Evolutionary conservation across 2,797 vertebrate genomes (phyloP).

Genomic region (Liparis tanakae): DNA sequence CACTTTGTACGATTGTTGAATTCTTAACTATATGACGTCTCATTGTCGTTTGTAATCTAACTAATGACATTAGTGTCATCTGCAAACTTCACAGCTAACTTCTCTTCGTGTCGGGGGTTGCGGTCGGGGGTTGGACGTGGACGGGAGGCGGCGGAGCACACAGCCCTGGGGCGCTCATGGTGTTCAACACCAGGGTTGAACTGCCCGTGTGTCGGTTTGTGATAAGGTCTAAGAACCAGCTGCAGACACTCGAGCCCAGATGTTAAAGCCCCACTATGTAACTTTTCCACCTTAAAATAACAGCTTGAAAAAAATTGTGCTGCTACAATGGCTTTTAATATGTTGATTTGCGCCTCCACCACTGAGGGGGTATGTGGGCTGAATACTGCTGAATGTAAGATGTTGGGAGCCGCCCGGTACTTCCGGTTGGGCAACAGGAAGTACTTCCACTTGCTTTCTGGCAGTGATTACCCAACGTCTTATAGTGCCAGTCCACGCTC

Average conservation of each 20-base stretch:
- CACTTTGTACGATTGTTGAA: neutral
- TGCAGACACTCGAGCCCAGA: neutral
- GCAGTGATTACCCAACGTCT: no score
- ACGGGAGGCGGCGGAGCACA: neutral
- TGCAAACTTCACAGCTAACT: neutral
- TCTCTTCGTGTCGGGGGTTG: neutral
- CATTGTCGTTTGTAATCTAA: neutral
- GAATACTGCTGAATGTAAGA: no score
- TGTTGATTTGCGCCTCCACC: no score
- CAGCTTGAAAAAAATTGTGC: no score
- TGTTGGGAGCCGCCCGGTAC: no score
- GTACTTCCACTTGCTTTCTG: no score
- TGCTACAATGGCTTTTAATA: no score
- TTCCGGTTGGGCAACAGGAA: no score
- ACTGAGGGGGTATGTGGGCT: no score
- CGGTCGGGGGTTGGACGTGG: neutral
- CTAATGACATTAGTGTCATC: neutral
- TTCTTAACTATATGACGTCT: neutral
- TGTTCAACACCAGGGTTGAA: neutral
- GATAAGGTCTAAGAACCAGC: neutral
- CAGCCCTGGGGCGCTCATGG: neutral
- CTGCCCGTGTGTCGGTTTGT: neutral
- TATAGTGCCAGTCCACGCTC: no score
- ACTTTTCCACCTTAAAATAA: no score
- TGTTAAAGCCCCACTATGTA: no score